Base-by-base conservation (phyloP, 2,888 invertebrate species). In the Punctoribates punctum region DNA sequence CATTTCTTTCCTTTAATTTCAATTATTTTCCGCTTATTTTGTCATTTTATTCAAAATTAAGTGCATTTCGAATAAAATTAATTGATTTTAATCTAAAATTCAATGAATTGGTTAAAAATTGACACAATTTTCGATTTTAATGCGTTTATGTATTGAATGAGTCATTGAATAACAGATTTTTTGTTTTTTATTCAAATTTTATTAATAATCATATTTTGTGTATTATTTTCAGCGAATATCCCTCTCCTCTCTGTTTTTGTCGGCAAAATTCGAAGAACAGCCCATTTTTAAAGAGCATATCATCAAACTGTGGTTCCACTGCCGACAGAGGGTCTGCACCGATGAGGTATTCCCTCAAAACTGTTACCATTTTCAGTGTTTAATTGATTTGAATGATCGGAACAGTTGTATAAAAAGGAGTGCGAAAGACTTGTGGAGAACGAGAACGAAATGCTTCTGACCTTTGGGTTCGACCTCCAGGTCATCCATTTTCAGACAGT, bases 231-330 rank as follows among this genome's bases (percentile, higher is more conserved):
- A 62, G 62, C 62, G 13, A 62, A 62, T 62, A 27, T 20, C 25
- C 1, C 9, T 62, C 25, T 27, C 27, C 27, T 25, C 25, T 27
- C 62, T 62, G 17, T 62, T 62, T 62, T 29, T 62, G 29, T 25
- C 62, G 27, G 62, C 62, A 23, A 62, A 62, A 27, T 62, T 62
- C 25, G 62, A 62, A 62, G 62, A 62, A 27, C 62, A 62, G 27
- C 62, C 62, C 62, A 62, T 62, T 62, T 25, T 62, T 27, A 62
- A 62, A 15, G 62, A 62, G 1, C 25, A 62, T 62, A 62, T 62
- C 62, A 27, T 62, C 25, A 62, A 62, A 62, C 5, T 62, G 62
- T 23, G 23, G 3, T 27, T 27, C 15, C 20, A 23, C n/a, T 27
- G 27, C 25, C 27, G 29, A 25, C 3, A 11, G 1, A 62, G 27